phyloP scores from a whole-genome alignment of 2,113 vertebrate species.

The Actenoides lindsayi region DNA sequence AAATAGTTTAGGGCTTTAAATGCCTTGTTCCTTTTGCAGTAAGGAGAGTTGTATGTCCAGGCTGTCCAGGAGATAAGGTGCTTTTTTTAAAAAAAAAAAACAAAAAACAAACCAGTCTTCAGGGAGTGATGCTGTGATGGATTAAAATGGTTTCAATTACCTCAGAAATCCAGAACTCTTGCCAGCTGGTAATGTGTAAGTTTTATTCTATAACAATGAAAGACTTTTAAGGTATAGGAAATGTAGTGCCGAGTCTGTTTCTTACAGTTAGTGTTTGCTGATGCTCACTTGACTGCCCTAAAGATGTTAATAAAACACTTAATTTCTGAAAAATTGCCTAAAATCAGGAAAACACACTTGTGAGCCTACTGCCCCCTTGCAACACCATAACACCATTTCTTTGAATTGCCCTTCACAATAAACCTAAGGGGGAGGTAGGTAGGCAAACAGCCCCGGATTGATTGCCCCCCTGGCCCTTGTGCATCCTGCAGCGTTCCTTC shows the following conservation, averaged over 20 bases:
- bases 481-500: neutral
- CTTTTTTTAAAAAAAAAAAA: neutral
- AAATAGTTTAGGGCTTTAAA: neutral
- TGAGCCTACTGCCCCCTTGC: neutral
- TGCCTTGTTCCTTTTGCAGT: neutral
- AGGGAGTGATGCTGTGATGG: neutral
- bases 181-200: neutral
- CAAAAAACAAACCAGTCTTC: too few relatives aligned
- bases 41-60: neutral
- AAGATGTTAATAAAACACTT: neutral
- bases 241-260: neutral
- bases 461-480: rapidly evolving
- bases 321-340: neutral
- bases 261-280: neutral
- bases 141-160: neutral
- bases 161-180: neutral
- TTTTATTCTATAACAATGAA: neutral
- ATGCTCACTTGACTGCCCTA: neutral
- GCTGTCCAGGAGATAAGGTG: neutral
- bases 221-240: neutral
- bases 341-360: neutral
- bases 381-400: rapidly evolving
- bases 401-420: neutral
- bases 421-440: neutral
- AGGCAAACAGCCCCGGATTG: neutral